Evolutionary conservation across 2,113 vertebrate genomes (phyloP).

Genomic region (Pseudopipra pipra): DNA sequence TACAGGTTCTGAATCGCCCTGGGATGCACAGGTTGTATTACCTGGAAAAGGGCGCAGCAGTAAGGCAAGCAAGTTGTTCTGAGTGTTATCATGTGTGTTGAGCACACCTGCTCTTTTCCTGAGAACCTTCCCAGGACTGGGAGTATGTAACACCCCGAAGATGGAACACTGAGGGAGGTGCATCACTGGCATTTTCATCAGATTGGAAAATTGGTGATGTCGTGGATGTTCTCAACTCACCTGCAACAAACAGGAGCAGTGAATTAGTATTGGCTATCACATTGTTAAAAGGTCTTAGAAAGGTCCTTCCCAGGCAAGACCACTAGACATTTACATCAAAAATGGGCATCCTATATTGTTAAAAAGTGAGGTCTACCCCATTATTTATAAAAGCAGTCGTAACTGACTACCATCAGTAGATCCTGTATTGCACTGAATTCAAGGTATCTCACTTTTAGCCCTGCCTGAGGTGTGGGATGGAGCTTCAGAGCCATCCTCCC

Average conservation of each 20-base stretch:
- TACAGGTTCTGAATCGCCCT: slow-evolving; percentile 47
- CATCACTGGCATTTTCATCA: neutral
- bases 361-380: neutral
- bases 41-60: slow-evolving; percentile 2
- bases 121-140: neutral
- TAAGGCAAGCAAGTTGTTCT: neutral
- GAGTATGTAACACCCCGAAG: accelerated
- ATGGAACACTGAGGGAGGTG: neutral
- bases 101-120: neutral
- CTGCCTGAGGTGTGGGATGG: neutral
- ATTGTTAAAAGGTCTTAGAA: neutral
- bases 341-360: neutral
- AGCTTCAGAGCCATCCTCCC: neutral
- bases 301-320: neutral
- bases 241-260: neutral
- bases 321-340: neutral
- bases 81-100: neutral
- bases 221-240: neutral
- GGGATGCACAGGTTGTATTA: neutral
- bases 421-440: neutral
- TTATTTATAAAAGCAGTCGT: neutral
- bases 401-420: neutral
- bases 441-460: neutral
- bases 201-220: neutral
- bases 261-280: neutral